Conservation (phyloP, 2,888 invertebrate species). For the Lasioglossum figueresi region DNA sequence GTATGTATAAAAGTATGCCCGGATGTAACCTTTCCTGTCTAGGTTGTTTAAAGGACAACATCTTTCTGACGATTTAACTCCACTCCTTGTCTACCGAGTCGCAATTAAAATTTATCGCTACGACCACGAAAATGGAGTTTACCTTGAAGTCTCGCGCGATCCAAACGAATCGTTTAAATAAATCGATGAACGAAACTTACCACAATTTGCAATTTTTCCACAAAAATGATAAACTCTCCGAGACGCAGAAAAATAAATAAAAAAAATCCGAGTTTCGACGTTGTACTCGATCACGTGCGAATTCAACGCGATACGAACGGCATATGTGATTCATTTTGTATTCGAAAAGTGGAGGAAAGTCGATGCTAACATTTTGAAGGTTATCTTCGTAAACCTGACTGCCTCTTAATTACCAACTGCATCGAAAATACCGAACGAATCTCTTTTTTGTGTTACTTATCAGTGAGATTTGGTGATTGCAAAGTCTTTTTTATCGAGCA, state of each 20-base stretch:
- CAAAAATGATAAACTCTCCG: not conserved
- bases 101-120: conserved; percentile 7
- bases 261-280: not conserved
- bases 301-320: not conserved
- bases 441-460: not conserved
- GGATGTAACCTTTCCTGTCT: not conserved
- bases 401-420: not conserved
- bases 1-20: not conserved
- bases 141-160: not conserved
- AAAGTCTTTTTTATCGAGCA: not conserved
- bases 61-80: not conserved
- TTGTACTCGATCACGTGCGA: not conserved
- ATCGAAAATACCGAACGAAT: conserved; percentile 16
- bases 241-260: not conserved
- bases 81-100: not conserved
- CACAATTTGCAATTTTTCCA: not conserved
- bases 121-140: not conserved
- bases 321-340: not conserved
- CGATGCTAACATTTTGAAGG: conserved; percentile 7
- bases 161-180: not conserved
- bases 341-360: not conserved
- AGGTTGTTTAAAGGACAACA: not conserved
- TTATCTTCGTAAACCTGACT: conserved; percentile 12
- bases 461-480: conserved; percentile 18
- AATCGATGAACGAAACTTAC: not conserved